Evolutionary conservation across 1,140 invertebrate genomes (phyloP).

Genomic region (Stenopsyche tienmushanensis): DNA sequence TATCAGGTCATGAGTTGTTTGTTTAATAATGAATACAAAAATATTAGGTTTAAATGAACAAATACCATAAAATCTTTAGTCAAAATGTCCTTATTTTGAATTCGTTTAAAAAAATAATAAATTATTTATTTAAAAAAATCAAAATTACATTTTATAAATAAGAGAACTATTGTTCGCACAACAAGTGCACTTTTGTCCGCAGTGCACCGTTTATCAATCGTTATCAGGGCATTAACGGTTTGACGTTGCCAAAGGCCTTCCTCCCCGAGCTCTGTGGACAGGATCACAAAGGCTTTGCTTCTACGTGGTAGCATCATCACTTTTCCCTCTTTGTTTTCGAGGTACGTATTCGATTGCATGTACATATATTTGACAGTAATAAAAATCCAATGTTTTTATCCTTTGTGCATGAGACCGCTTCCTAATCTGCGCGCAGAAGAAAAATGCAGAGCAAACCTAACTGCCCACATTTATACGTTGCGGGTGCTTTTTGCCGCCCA

Average conservation of each 20-base stretch:
- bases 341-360: neutral
- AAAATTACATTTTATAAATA: too few relatives aligned
- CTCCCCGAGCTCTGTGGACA: too few relatives aligned
- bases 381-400: neutral
- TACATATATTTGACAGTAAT: neutral
- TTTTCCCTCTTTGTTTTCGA: neutral
- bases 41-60: too few relatives aligned
- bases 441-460: too few relatives aligned
- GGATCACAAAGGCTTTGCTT: neutral
- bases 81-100: too few relatives aligned
- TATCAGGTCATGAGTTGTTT: too few relatives aligned
- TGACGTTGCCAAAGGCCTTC: neutral
- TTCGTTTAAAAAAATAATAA: too few relatives aligned
- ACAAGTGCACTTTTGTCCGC: neutral
- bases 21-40: too few relatives aligned
- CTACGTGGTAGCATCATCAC: too few relatives aligned
- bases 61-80: too few relatives aligned
- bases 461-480: neutral
- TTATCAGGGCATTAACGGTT: neutral
- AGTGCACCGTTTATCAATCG: conserved; percentile 2
- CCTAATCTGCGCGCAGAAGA: neutral
- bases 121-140: too few relatives aligned
- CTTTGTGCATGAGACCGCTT: neutral
- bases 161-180: too few relatives aligned
- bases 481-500: neutral